Percentiles rank a stretch among this genome's conserved stretches.
phyloP scores from a whole-genome alignment of 2,113 vertebrate genomes.

The Lepidothrix coronata region DNA sequence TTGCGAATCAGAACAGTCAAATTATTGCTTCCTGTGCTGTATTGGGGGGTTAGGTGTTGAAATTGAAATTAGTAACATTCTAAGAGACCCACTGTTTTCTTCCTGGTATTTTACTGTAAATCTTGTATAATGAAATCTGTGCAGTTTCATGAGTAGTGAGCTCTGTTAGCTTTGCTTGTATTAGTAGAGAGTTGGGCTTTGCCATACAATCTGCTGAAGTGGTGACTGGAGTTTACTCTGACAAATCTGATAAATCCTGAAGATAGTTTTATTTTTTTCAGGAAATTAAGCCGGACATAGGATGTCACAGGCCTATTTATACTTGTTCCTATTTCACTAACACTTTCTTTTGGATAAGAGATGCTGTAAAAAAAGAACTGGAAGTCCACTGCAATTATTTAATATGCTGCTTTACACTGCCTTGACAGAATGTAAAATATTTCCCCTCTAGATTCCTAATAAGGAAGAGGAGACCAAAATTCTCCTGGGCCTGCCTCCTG shows the following conservation, averaged over 20 bases:
- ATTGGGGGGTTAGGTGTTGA: not conserved
- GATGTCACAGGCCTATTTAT: not conserved
- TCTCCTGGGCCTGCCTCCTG: slow-evolving; percentile 82
- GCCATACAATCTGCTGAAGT: not conserved
- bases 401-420: not conserved
- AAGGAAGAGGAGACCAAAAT: slow-evolving; percentile 85
- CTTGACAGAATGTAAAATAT: slow-evolving; percentile 1
- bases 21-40: not conserved
- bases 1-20: not conserved
- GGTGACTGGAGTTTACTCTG: not conserved
- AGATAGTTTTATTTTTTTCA: not conserved
- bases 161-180: not conserved
- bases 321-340: not conserved
- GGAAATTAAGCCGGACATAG: not conserved
- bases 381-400: not conserved
- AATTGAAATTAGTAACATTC: not conserved
- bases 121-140: not conserved
- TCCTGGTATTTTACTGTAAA: not conserved
- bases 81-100: not conserved
- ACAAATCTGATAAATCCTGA: not conserved
- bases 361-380: not conserved
- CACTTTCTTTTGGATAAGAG: not conserved
- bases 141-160: not conserved
- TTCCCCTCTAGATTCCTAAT: slow-evolving; percentile 82
- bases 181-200: not conserved